Percentiles rank a stretch among this genome's conserved stretches.
Evolutionary conservation across 2,888 invertebrate genomes (phyloP).

Genomic region (Drosophila multiciliata): DNA sequence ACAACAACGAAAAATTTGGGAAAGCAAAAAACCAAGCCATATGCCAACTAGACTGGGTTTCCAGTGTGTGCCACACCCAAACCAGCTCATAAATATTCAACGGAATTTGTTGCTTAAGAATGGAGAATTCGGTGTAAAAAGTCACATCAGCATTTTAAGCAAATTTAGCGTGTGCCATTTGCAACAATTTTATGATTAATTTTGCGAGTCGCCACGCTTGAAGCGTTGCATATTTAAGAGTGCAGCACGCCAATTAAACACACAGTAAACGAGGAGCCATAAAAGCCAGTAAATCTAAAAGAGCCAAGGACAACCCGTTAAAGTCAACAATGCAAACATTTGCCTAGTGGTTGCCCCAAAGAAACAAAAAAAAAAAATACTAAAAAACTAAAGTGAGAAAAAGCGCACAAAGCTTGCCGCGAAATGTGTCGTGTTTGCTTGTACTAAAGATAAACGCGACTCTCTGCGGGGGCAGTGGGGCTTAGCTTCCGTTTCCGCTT

Average conservation of each 20-base stretch:
- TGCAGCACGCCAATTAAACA: constrained; percentile 50
- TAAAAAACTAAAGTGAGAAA: constrained; percentile 24
- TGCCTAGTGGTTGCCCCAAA: constrained; percentile 28
- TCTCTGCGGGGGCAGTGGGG: constrained; percentile 33
- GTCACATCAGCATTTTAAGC: constrained; percentile 25
- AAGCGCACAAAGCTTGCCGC: constrained; percentile 45
- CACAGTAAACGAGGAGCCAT: constrained; percentile 18
- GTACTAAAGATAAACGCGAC: constrained; percentile 63
- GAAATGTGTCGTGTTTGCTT: constrained; percentile 61
- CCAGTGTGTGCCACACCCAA: not conserved
- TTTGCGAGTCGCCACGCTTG: constrained; percentile 37
- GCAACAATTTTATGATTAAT: constrained; percentile 76
- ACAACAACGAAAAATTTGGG: constrained; percentile 14
- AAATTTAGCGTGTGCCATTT: constrained; percentile 63
- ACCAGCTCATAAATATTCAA: constrained; percentile 47
- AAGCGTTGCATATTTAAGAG: constrained; percentile 35
- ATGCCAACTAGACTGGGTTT: constrained; percentile 54
- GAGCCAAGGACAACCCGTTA: constrained; percentile 16
- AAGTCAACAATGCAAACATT: constrained; percentile 62
- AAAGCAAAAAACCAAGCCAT: constrained; percentile 54
- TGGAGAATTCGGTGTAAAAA: constrained; percentile 23
- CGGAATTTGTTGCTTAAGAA: constrained; percentile 21
- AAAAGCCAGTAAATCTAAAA: constrained; percentile 24
- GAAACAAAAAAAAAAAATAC: not conserved
- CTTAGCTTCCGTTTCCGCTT: constrained; percentile 70